Conservation (phyloP, 2,797 vertebrate genomes). For the Melopsittacus undulatus region DNA sequence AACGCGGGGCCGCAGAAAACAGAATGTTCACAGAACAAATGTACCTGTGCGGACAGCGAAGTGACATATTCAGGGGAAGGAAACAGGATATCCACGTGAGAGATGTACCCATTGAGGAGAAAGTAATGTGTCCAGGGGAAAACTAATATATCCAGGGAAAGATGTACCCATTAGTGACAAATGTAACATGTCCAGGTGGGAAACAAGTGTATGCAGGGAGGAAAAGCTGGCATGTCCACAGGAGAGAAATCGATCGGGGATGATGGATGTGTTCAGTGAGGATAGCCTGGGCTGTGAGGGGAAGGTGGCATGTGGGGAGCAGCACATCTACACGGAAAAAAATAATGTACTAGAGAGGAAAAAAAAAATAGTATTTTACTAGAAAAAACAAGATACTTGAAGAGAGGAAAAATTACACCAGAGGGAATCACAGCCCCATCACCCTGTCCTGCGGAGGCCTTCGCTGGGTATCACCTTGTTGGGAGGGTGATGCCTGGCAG, state of each 20-base stretch:
- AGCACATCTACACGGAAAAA: not conserved
- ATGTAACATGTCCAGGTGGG: fast-evolving
- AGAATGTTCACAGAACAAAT: not conserved
- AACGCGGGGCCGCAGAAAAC: not conserved
- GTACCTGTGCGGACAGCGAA: fast-evolving
- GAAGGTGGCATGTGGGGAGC: fast-evolving
- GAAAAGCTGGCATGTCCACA: fast-evolving
- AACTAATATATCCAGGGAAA: not conserved
- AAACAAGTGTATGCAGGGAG: fast-evolving
- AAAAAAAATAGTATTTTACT: not conserved
- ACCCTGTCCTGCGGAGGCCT: not conserved
- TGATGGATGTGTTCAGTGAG: fast-evolving
- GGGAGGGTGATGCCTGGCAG: not conserved
- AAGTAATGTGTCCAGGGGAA: not conserved
- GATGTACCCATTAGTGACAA: not conserved
- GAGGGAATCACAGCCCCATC: not conserved
- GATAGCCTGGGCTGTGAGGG: too few species aligned
- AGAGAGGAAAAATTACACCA: not conserved
- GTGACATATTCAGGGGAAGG: fast-evolving
- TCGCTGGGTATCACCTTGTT: fast-evolving
- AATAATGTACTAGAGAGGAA: fast-evolving
- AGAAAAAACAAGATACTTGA: not conserved
- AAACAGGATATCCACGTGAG: not conserved
- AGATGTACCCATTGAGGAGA: too few species aligned
- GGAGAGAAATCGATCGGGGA: fast-evolving